Evolutionary conservation across 2,888 invertebrate species (phyloP).

Genomic region (Drosophila nr. medialis): DNA sequence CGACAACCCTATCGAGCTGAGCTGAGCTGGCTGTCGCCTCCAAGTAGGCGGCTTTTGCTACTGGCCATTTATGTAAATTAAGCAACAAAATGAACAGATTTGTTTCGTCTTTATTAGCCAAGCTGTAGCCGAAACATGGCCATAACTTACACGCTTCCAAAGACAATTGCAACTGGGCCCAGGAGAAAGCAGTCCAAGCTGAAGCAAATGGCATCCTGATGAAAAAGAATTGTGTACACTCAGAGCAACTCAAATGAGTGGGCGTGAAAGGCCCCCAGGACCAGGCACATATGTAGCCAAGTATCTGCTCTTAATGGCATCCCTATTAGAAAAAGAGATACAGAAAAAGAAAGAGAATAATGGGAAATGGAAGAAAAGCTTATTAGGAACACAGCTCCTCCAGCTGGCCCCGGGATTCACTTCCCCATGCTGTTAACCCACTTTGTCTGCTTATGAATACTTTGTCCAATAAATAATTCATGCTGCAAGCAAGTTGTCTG

Average conservation of each 20-base stretch:
- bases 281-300: conserved; percentile 27
- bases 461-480: conserved; percentile 77
- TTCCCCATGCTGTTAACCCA: conserved; percentile 16
- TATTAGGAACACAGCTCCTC: conserved; percentile 24
- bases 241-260: conserved; percentile 51
- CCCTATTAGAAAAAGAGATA: conserved; percentile 53
- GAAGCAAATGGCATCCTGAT: conserved; percentile 37
- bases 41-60: conserved; percentile 34
- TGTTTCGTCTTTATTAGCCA: conserved; percentile 77
- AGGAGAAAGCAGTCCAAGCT: conserved; percentile 12
- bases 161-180: conserved; percentile 34
- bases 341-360: not conserved
- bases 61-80: conserved; percentile 79
- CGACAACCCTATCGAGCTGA: conserved; percentile 48
- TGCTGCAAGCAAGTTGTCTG: conserved; percentile 66
- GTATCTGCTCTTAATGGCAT: conserved; percentile 69
- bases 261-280: conserved; percentile 47
- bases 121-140: conserved; percentile 45
- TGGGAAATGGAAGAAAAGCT: conserved; percentile 4
- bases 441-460: conserved; percentile 66
- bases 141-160: conserved; percentile 48
- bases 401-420: not conserved
- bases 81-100: conserved; percentile 75
- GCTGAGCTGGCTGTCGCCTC: conserved; percentile 1
- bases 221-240: conserved; percentile 62